These are phyloP conservation scores for Caligus rogercresseyi DNA, from an alignment of 1,140 invertebrate species.

Conservation along the genomic window DNA sequence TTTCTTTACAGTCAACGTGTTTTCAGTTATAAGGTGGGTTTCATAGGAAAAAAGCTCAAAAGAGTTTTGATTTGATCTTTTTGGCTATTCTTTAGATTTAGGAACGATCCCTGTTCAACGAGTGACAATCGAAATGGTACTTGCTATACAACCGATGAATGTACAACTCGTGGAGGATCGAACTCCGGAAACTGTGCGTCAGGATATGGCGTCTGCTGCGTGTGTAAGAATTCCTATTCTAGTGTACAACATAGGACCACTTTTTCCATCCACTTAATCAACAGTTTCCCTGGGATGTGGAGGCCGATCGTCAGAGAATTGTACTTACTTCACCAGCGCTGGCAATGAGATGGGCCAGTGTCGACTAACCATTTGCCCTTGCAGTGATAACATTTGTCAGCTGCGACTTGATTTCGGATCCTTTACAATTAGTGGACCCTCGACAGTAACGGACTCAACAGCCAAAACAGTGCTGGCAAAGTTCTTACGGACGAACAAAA, in stretches of 20 bases:
- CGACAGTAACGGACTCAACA: not conserved
- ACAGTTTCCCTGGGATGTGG: constrained; percentile 1
- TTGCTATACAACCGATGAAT: constrained; percentile 38
- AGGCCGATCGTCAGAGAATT: not conserved
- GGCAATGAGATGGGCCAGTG: not conserved
- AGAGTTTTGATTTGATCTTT: too few relatives aligned
- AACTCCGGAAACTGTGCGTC: constrained; percentile 25
- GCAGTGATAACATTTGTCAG: constrained; percentile 12
- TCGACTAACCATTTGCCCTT: constrained; percentile 1
- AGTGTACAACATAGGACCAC: too few relatives aligned
- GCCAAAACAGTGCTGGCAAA: not conserved
- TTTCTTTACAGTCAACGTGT: not conserved
- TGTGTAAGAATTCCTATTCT: too few relatives aligned
- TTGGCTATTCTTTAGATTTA: constrained; percentile 41
- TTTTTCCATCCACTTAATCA: too few relatives aligned
- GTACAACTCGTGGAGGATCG: constrained; percentile 24
- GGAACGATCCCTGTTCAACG: constrained; percentile 34
- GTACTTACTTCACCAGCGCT: constrained; percentile 1
- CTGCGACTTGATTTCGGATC: constrained; percentile 8
- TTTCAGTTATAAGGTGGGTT: not conserved
- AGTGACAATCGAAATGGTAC: constrained; percentile 39
- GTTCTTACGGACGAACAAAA: not conserved
- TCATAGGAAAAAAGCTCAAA: too few relatives aligned
- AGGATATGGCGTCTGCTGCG: constrained; percentile 27
- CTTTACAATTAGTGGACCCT: constrained; percentile 1